Evolutionary conservation across 2,888 invertebrate species (phyloP), one percentile per base, ranked within the genome.

Genomic region (Rhagonycha fulva): DNA sequence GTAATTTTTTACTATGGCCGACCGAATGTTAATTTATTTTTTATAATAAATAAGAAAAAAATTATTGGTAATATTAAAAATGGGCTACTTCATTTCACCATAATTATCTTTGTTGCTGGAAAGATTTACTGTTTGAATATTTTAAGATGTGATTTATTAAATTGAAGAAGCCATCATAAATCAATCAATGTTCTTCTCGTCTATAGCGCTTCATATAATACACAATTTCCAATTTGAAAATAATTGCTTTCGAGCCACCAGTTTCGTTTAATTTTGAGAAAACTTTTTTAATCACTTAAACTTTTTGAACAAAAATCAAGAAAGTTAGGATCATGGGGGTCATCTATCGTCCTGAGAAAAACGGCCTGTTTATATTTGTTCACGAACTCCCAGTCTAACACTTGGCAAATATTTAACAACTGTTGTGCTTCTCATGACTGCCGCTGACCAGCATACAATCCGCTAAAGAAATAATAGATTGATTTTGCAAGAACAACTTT

Each of bases 371-470:
- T 78, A 82, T 83, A 83, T 84, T 84, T 84, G 78, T 80, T 77
- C 79, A 80, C 81, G 78, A 81, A 81, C 77, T 77, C 82, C 82
- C 79, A 78, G 79, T 80, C 75, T 83, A 83, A 84, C 83, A 77
- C 80, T 82, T 72, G 74, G 84, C 79, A 83, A 84, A 84, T 84
- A 84, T 84, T 84, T 84, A 81, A 81, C 81, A 79, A 81, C 75
- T 77, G 81, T 79, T 81, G 82, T 82, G 80, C 83, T 82, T 80
- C 81, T 73, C 71, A 78, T 77, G 80, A 78, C 82, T 81, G 81
- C 80, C 66, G 73, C 72, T 73, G 74, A 73, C 76, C 75, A 70
- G 66, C 75, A 68, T 69, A 68, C 71, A 28, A 47, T 47, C 47
- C 47, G 47, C 47, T 47, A 23, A 68, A 66, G 62, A 72, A 72